Conservation (phyloP, 1,140 invertebrate genomes). For the Zaprionus inermis region DNA sequence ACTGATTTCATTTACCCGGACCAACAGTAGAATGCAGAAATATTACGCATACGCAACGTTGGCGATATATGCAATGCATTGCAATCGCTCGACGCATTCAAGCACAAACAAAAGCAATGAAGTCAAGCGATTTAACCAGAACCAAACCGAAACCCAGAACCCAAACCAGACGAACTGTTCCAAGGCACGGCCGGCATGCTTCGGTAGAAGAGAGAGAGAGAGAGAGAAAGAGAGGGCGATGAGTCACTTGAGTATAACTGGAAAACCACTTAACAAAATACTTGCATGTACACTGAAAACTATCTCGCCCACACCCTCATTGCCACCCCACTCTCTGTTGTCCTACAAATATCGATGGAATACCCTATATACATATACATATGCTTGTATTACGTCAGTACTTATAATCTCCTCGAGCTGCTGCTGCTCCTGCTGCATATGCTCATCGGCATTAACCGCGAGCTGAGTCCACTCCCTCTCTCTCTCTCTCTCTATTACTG, state of each 20-base stretch:
- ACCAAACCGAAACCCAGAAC: slow-evolving; percentile 9
- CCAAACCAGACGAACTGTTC: neutral
- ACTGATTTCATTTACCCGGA: slow-evolving; percentile 6
- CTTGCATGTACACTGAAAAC: slow-evolving; percentile 31
- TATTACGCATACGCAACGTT: slow-evolving; percentile 41
- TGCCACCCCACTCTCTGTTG: neutral
- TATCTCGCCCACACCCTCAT: neutral
- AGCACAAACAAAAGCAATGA: slow-evolving; percentile 40
- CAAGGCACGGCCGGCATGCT: too few relatives aligned
- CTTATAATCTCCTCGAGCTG: slow-evolving; percentile 11
- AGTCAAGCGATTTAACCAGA: slow-evolving; percentile 38
- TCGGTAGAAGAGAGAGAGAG: too few relatives aligned
- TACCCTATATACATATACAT: slow-evolving; percentile 5
- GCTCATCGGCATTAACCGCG: slow-evolving; percentile 15
- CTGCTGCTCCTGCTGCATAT: neutral
- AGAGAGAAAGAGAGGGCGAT: too few relatives aligned
- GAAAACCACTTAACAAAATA: slow-evolving; percentile 45
- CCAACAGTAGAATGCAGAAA: slow-evolving; percentile 16
- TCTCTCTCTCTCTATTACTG: neutral
- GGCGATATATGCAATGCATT: slow-evolving; percentile 22
- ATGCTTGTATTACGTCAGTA: slow-evolving; percentile 4
- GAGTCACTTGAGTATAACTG: slow-evolving; percentile 25
- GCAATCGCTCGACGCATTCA: slow-evolving; percentile 34
- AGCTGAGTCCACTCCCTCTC: neutral
- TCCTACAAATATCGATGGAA: slow-evolving; percentile 1